phyloP scores from a whole-genome alignment of 1,140 invertebrate species.

The Achatina immaculata region DNA sequence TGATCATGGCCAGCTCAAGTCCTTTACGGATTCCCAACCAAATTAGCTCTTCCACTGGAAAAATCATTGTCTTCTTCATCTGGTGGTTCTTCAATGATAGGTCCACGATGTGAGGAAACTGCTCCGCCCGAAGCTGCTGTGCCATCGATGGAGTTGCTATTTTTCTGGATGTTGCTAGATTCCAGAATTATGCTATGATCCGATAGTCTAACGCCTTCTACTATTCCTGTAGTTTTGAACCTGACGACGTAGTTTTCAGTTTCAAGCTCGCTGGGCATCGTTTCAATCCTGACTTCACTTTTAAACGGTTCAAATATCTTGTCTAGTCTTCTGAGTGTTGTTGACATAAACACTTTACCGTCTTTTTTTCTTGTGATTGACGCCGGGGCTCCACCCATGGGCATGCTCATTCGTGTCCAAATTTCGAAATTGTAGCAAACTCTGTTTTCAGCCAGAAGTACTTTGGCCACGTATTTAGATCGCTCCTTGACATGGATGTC shows the following conservation, averaged over 20 bases:
- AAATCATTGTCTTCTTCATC: no score
- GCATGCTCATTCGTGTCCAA: slow-evolving; percentile 42
- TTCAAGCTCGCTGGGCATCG: neutral
- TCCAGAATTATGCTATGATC: slow-evolving; percentile 11
- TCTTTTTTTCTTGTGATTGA: slow-evolving; percentile 25
- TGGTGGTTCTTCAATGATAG: no score
- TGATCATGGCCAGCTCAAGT: no score
- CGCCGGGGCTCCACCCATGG: slow-evolving; percentile 30
- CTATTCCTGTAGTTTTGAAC: neutral
- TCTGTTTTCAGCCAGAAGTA: slow-evolving; percentile 35
- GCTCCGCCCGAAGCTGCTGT: neutral
- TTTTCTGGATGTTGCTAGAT: neutral
- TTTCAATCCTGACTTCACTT: neutral
- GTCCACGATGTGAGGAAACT: no score
- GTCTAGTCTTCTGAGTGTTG: neutral
- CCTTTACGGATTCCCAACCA: no score
- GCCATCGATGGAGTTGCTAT: no score
- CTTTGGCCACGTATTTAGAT: slow-evolving; percentile 40
- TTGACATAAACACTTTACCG: neutral
- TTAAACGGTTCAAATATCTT: neutral
- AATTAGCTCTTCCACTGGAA: no score
- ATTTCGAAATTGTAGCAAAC: slow-evolving; percentile 39
- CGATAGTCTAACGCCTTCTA: slow-evolving; percentile 18
- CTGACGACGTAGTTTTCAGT: slow-evolving; percentile 5
- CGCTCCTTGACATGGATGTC: slow-evolving; percentile 40